Base-by-base conservation (phyloP, 1,140 invertebrate genomes). In the Chionoecetes opilio region DNA sequence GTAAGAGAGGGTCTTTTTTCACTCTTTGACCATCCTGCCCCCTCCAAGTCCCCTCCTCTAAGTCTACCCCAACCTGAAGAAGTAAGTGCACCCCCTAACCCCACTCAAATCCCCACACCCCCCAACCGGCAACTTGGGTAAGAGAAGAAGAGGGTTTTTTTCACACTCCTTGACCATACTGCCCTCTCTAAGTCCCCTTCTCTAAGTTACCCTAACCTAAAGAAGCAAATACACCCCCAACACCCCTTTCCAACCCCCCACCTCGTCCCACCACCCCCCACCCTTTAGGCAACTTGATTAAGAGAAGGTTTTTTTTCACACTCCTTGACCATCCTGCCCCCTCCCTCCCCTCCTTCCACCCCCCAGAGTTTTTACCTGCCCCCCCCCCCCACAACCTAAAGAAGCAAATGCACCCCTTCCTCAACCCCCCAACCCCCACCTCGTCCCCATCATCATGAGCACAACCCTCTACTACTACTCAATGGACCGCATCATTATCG, bases 401-500 rank as follows among this genome's bases (percentile, higher is more conserved):
- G n/a, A 75, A 75, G 63, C 63, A 75, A 21, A 75, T 75, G 63
- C 21, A 17, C 63, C 35, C 91, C 84, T 8, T 31, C 63, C 46
- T 29, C n/a, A n/a, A n/a, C n/a, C n/a, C n/a, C 31, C 37, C 6
- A 11, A 3, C 11, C 41, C 41, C 82, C 85, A 31, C 37, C 82
- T 41, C 32, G 38, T 29, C 91, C 35, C 91, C 14, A 26, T 82
- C 21, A 35, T 35, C 85, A n/a, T n/a, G n/a, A n/a, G n/a, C n/a
- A n/a, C n/a, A n/a, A 37, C n/a, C 37, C 14, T 21, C 11, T 3
- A 21, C 85, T 87, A n/a, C 37, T 3, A 21, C 85, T 87, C 85
- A 37, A 35, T 87, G n/a, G 63, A 75, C 63, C 63, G 63, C 63
- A 75, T 75, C 63, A 75, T 75, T 26, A 75, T 75, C 63, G 63